Percentiles rank a stretch among this genome's conserved stretches.
phyloP scores from a whole-genome alignment of 2,113 vertebrate genomes.

The Odocoileus hemionus region DNA sequence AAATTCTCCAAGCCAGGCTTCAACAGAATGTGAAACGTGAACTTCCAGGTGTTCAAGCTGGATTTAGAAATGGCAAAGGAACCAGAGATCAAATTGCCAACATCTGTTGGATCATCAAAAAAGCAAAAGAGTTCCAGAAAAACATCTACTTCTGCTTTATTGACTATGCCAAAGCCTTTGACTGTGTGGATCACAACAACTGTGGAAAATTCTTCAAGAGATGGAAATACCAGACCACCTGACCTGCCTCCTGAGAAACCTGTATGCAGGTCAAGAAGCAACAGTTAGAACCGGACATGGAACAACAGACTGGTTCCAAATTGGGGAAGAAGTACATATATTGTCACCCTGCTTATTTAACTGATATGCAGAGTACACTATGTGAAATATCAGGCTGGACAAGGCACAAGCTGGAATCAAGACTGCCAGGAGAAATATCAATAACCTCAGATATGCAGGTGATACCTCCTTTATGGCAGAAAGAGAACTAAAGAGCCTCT shows the following conservation, averaged over 20 bases:
- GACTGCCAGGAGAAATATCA: background rate
- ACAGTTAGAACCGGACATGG: background rate
- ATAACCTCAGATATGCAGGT: background rate
- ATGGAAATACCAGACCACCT: background rate
- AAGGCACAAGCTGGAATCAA: background rate
- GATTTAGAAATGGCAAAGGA: background rate
- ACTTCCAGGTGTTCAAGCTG: background rate
- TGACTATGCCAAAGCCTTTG: background rate
- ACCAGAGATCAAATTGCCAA: background rate
- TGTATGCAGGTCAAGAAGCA: background rate
- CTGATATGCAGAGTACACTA: background rate
- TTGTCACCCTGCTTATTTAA: background rate
- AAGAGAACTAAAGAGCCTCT: background rate
- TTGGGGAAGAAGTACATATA: background rate
- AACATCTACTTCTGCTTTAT: background rate
- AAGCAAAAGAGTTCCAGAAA: background rate
- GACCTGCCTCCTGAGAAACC: background rate
- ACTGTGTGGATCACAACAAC: background rate
- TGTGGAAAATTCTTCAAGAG: background rate
- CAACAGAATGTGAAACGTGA: background rate
- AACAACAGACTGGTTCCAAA: background rate
- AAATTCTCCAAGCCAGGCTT: background rate
- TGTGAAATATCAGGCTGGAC: background rate
- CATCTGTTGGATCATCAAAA: rapidly evolving
- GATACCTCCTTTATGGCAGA: background rate